Base-by-base conservation (phyloP, 2,113 vertebrate species). In the Zosterops borbonicus region DNA sequence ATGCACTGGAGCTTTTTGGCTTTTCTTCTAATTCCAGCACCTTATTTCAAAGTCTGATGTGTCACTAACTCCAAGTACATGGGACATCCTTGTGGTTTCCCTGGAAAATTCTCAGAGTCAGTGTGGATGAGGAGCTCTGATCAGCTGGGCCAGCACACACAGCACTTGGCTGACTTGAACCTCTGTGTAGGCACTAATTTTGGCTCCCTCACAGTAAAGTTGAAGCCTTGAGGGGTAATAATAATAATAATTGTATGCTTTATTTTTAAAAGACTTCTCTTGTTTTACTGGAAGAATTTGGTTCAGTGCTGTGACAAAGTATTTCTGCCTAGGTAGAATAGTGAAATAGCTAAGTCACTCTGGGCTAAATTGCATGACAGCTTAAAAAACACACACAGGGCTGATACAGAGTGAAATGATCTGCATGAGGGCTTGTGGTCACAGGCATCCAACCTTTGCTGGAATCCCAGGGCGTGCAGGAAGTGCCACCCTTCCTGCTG, bases 401-500 rank as follows among this genome's bases (percentile, higher is more conserved):
- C 47, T 63, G 73, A 65, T 41, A 7, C 1, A 27, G 59, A 68
- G 76, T 35, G 41, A 81, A 93, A 55, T 81, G 83, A 68, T 46
- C 73, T 67, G 37, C 63, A 20, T 2, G 65, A 87, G 75, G 58
- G 25, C 22, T 85, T 56, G 63, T 67, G 65, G 59, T 78, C 84
- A 35, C 75, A 86, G 47, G 69, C 84, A 90, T 95, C 76, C 65
- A 81, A 65, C 82, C 86, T 86, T 91, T 90, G 67, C 94, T 96
- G 6, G 7, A 88, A 47, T 87, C 87, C 80, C 92, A 62, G 83
- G 78, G 39, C 41, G 83, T 28, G 18, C 69, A 84, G 96, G 95
- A 96, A 95, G 87, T 94, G 86, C 93, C 86, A 94, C 95, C 95
- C 96, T 97, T 97, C 96, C 94, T 96, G 88, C 63, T 86, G 83